A percentile compares a stretch with the other conserved stretches of the same genome.
Conservation (phyloP, 1,140 invertebrate species). For the Drosophila suzukii region DNA sequence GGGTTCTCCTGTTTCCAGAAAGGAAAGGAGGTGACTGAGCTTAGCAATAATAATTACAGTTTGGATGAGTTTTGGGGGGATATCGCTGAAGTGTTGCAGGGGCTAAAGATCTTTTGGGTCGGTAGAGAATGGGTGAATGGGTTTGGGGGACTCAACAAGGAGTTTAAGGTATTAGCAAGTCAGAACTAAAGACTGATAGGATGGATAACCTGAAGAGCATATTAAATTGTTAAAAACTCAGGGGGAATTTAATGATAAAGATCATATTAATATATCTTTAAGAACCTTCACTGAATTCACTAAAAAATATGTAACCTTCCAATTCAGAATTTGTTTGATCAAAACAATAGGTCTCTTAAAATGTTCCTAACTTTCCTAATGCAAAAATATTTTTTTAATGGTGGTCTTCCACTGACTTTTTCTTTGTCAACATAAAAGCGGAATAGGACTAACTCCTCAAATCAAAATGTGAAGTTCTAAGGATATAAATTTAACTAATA, state of each 20-base stretch:
- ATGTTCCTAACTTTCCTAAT: too few relatives aligned
- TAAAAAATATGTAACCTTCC: too few relatives aligned
- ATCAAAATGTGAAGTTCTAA: constrained; percentile 7
- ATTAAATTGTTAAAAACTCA: background rate
- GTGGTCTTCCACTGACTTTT: too few relatives aligned
- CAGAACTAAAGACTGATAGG: background rate
- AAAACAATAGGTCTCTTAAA: too few relatives aligned
- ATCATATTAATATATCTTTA: background rate
- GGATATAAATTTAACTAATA: constrained; percentile 74
- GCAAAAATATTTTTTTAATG: too few relatives aligned
- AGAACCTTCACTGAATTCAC: too few relatives aligned
- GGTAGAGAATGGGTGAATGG: background rate
- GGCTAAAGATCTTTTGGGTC: constrained; percentile 29
- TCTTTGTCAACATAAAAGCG: too few relatives aligned
- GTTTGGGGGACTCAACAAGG: background rate
- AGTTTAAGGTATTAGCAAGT: background rate
- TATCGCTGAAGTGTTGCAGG: constrained; percentile 40
- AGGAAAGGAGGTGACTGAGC: constrained; percentile 18
- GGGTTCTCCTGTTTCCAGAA: background rate
- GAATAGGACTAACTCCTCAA: background rate
- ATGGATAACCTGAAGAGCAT: background rate
- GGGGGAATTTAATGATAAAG: background rate
- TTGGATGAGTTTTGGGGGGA: constrained; percentile 14
- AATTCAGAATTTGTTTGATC: too few relatives aligned
- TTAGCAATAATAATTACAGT: constrained; percentile 56